phyloP scores from a whole-genome alignment of 2,888 invertebrate species.

The Acanthoscelides obtectus region DNA sequence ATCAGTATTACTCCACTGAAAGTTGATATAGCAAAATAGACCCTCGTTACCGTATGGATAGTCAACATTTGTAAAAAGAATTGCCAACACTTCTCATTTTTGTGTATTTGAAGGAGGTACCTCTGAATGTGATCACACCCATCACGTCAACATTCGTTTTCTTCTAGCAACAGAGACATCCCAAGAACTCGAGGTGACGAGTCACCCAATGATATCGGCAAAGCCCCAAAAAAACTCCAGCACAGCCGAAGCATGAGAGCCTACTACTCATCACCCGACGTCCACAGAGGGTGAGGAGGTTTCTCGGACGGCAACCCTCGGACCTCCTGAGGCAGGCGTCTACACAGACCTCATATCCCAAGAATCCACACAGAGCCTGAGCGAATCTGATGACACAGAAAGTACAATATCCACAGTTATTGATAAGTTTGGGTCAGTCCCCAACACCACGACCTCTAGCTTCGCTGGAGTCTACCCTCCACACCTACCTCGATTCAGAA shows the following conservation, averaged over 20 bases:
- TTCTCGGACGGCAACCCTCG: constrained; percentile 39
- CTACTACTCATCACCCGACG: constrained; percentile 37
- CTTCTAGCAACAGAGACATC: neutral
- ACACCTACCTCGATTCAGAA: constrained; percentile 61
- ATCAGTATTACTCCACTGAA: too few relatives aligned
- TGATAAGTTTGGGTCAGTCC: constrained; percentile 58
- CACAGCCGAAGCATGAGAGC: constrained; percentile 36
- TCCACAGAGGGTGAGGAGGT: constrained; percentile 33
- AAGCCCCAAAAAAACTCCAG: constrained; percentile 25
- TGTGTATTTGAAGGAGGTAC: too few relatives aligned
- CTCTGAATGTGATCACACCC: too few relatives aligned
- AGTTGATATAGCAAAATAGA: too few relatives aligned
- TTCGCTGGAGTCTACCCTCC: constrained; percentile 63
- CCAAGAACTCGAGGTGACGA: constrained; percentile 12
- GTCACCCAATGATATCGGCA: constrained; percentile 13
- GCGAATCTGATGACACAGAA: constrained; percentile 85
- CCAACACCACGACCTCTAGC: constrained; percentile 63
- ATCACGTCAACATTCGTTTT: neutral
- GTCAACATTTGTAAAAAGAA: too few relatives aligned
- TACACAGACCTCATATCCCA: constrained; percentile 68
- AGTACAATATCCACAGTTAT: constrained; percentile 89
- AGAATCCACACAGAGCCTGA: constrained; percentile 59
- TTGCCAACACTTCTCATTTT: too few relatives aligned
- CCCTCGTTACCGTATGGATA: too few relatives aligned
- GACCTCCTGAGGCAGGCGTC: constrained; percentile 58